Evolutionary conservation across 2,797 vertebrate genomes (phyloP), one percentile per base, ranked within the genome.

Genomic region (Alauda arvensis): DNA sequence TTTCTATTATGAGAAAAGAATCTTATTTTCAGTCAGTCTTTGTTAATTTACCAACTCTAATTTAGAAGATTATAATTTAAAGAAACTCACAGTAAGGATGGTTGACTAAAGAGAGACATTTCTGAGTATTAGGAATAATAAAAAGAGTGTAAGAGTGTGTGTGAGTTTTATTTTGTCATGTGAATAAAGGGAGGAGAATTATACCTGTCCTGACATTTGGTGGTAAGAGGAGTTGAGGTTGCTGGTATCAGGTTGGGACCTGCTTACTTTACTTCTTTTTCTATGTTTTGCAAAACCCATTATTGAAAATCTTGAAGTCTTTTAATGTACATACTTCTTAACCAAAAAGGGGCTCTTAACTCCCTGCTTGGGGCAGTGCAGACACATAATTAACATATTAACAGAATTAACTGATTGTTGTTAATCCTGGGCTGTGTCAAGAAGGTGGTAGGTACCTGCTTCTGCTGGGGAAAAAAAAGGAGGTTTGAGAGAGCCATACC

Each of bases 401-500:
- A 62, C 20, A 74, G 45, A 89, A 70, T 25, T 43, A 49, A 28
- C 11, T 37, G 23, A 34, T 26, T 70, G 25, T 10, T 75, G 9
- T 56, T 77, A 75, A 67, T 60, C 39, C 29, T 60, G 14, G 10
- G 17, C 49, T 52, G 18, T 60, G 5, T 33, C 51, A 68, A 33
- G 11, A 37, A 42, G 53, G 12, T 24, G 5, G 28, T 39, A 43
- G 40, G 40, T 26, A 33, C 8, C 18, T 40, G 25, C 10, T 53
- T 57, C 49, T 75, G 12, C 16, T 37, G n/a, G 6, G 6, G 9
- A 21, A 43, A 59, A 51, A 63, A 53, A 14, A 42, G 5, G 12
- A 67, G 4, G 0, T n/a, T 63, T 12, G 1, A 75, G 51, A 75
- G 1, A 57, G 4, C 5, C 21, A 24, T 29, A 18, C 3, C 10